Evolutionary conservation across 2,888 invertebrate genomes (phyloP), one percentile per base, ranked within the genome.

Genomic region (Cabera pusaria): DNA sequence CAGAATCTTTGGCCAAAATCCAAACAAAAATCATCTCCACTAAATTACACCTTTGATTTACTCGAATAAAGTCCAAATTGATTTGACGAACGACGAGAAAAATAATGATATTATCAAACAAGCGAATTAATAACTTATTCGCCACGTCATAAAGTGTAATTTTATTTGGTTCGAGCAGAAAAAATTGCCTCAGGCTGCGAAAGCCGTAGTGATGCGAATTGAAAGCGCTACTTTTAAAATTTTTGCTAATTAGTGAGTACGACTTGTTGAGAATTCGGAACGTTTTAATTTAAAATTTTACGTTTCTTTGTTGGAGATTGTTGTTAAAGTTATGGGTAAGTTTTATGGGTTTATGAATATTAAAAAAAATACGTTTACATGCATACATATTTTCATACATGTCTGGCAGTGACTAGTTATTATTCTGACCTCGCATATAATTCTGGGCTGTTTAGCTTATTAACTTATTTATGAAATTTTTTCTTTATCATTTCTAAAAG

Each of bases 191-290:
- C 66, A 52, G 62, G 66, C 65, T 59, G 56, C 52, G 52, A 37
- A 56, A 49, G 35, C 49, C 35, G 46, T 75, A 76, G 75, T 71
- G 73, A 65, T 73, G 75, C 49, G 56, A 59, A 44, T 34, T 44
- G 50, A 52, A 42, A 45, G 47, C 38, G 44, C 34, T 46, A 49
- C 51, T 44, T 45, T 50, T 33, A 22, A 44, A n/a, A 45, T 44
- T 44, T 50, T 35, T 48, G 50, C 48, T 50, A 50, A 53, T 53
- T 53, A 52, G 50, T 47, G 40, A 31, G 39, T 31, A 39, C 37
- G 26, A 22, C 43, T 48, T 21, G 45, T 52, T 48, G 34, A 52
- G 27, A 45, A 36, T 42, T 29, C 12, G 36, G 12, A 20, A 27
- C 28, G 31, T 40, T 47, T 47, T 40, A 12, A 32, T 44, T 34